Conservation (phyloP, 2,888 invertebrate genomes). For the Xylocampa areola region DNA sequence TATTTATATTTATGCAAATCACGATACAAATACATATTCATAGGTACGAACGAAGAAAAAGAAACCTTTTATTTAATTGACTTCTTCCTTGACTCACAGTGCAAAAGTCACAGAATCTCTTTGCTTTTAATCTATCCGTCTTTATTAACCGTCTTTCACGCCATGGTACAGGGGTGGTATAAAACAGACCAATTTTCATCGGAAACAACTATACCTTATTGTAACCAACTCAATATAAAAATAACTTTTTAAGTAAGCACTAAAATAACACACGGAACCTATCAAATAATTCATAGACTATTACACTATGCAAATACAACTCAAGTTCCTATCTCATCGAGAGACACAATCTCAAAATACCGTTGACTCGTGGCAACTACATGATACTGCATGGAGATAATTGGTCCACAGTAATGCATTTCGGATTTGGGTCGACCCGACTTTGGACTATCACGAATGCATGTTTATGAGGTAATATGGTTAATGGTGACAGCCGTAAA, state of each 20-base stretch:
- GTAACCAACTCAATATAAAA: not conserved
- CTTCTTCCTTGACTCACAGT: no score
- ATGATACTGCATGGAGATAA: conserved; percentile 39
- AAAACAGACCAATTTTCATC: no score
- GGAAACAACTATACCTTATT: no score
- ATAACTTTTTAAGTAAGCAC: not conserved
- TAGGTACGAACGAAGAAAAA: no score
- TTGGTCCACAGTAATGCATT: conserved; percentile 42
- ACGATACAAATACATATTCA: no score
- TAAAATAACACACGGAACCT: conserved; percentile 6
- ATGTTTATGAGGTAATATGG: conserved; percentile 11
- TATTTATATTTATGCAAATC: no score
- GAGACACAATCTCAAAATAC: conserved; percentile 24
- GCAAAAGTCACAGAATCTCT: no score
- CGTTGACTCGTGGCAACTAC: conserved; percentile 23
- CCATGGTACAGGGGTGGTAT: no score
- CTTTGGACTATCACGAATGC: conserved; percentile 19
- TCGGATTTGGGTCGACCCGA: conserved; percentile 13
- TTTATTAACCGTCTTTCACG: no score
- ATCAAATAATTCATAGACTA: conserved; percentile 18
- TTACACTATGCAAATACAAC: conserved; percentile 27
- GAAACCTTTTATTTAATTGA: no score
- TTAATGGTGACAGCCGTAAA: conserved; percentile 20
- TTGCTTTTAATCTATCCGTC: no score
- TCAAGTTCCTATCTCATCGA: conserved; percentile 29